Evolutionary conservation across 1,140 invertebrate species (phyloP).

Genomic region (Solenopsis invicta): DNA sequence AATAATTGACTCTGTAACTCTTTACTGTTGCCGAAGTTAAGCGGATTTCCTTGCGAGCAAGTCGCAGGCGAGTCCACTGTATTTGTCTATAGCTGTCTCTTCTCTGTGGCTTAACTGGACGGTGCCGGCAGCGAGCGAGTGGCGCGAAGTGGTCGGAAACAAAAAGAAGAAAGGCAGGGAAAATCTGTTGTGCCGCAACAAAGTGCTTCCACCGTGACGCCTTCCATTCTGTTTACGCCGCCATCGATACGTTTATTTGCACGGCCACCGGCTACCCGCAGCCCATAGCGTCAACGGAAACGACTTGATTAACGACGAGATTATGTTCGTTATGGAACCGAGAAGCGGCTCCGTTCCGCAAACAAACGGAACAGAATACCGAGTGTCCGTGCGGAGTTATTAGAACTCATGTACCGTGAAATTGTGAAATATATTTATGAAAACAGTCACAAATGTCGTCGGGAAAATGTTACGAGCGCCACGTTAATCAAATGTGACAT

Average conservation of each 20-base stretch:
- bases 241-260: constrained; percentile 63
- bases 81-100: constrained; percentile 11
- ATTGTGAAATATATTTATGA: constrained; percentile 53
- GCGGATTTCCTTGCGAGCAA: constrained; percentile 27
- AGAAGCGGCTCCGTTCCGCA: constrained; percentile 49
- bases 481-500: constrained; percentile 20
- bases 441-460: neutral
- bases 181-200: constrained; percentile 48
- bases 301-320: constrained; percentile 55
- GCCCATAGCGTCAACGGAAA: constrained; percentile 31
- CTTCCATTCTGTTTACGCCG: constrained; percentile 49
- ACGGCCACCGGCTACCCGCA: constrained; percentile 15
- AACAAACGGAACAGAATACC: constrained; percentile 47
- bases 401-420: constrained; percentile 42
- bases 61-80: neutral
- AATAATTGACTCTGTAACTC: constrained; percentile 6
- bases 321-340: constrained; percentile 56
- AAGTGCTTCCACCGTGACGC: constrained; percentile 50
- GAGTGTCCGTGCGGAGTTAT: constrained; percentile 18
- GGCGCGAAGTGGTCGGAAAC: constrained; percentile 26
- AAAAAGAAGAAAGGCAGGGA: constrained; percentile 44
- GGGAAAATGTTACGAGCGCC: neutral
- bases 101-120: neutral
- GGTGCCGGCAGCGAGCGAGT: neutral
- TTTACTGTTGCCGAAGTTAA: constrained; percentile 45